phyloP scores from a whole-genome alignment of 2,113 vertebrate species.

The Neopipo cinnamomea region DNA sequence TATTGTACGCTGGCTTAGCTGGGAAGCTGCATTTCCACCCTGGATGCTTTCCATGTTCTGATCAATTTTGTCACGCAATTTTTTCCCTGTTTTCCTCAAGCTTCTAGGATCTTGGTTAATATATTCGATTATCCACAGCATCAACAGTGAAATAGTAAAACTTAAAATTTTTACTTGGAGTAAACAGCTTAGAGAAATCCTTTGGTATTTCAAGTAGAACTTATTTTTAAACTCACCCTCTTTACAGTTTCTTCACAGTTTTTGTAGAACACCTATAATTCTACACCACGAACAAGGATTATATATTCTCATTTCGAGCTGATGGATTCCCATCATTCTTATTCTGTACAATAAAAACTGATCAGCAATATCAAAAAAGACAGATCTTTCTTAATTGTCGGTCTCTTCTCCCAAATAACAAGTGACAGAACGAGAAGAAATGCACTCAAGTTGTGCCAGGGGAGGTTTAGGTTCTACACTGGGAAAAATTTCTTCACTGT shows the following conservation, averaged over 20 bases:
- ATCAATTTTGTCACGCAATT: slow-evolving; percentile 50
- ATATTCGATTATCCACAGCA: neutral
- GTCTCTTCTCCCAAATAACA: neutral
- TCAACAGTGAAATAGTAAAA: neutral
- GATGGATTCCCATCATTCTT: neutral
- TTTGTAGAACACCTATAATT: neutral
- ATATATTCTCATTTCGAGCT: neutral
- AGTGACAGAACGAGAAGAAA: neutral
- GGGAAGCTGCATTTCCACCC: slow-evolving; percentile 64
- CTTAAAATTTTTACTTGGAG: neutral
- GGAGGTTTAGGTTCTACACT: neutral
- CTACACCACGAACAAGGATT: neutral
- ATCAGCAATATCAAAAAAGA: neutral
- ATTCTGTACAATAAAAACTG: neutral
- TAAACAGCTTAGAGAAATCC: neutral
- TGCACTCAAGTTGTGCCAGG: neutral
- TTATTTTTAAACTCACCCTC: neutral
- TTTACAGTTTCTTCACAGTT: neutral
- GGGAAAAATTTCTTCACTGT: neutral
- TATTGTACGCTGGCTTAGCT: slow-evolving; percentile 42
- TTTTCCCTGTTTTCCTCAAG: slow-evolving; percentile 1
- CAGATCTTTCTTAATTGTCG: neutral
- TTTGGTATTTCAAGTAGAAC: neutral
- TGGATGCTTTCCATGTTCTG: slow-evolving; percentile 58
- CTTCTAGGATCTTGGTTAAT: slow-evolving; percentile 17